phyloP scores from a whole-genome alignment of 2,797 vertebrate genomes.

The Molossus molossus region DNA sequence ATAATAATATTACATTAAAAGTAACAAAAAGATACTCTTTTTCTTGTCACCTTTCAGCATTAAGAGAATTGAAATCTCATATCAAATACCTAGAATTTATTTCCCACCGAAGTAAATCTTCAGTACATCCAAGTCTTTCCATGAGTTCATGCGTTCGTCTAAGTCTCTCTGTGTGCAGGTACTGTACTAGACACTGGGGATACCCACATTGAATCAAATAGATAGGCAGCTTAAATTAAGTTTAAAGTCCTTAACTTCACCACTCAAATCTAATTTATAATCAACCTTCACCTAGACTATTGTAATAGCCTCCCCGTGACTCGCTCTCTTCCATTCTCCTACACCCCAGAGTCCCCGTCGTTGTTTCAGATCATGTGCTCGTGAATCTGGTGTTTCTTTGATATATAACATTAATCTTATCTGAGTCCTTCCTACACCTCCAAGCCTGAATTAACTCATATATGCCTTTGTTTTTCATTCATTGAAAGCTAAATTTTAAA shows the following conservation, averaged over 20 bases:
- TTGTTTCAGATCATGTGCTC: neutral
- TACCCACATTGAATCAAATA: neutral
- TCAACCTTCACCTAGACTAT: neutral
- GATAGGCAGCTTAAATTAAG: neutral
- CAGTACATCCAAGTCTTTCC: neutral
- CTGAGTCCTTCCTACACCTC: neutral
- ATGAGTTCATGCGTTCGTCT: neutral
- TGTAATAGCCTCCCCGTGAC: neutral
- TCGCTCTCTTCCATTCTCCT: neutral
- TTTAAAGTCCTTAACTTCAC: neutral
- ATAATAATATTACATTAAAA: neutral
- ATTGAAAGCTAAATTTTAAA: neutral
- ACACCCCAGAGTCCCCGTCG: neutral
- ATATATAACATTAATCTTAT: neutral
- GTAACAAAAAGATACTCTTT: neutral
- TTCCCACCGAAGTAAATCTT: neutral
- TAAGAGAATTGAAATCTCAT: neutral
- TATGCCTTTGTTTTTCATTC: constrained; percentile 47
- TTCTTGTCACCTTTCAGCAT: constrained; percentile 44
- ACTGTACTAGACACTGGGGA: neutral
- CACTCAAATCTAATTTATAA: neutral
- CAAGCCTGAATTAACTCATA: neutral
- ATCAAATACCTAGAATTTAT: constrained; percentile 36
- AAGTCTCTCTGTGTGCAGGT: neutral
- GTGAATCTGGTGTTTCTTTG: neutral